A percentile compares a stretch with the other conserved stretches of the same genome.
Conservation (phyloP, 2,113 vertebrate species). For the Mesembrinibis cayennensis region DNA sequence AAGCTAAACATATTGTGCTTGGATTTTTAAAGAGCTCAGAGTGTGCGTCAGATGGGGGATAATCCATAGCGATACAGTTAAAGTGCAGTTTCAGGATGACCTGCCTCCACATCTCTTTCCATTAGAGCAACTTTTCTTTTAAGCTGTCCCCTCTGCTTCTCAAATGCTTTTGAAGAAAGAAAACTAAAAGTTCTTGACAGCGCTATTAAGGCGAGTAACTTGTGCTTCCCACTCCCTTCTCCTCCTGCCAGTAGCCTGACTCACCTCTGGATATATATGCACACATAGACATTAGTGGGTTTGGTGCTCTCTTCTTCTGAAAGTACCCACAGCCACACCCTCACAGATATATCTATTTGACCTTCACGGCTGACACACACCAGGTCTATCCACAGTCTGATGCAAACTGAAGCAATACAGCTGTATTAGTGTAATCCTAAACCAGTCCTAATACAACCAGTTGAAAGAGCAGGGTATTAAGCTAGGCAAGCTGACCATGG, state of each 20-base stretch:
- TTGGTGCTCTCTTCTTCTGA: not conserved
- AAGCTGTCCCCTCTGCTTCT: slow-evolving; percentile 42
- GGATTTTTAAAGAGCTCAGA: slow-evolving; percentile 69
- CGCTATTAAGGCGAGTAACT: slow-evolving; percentile 18
- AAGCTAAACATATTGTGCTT: slow-evolving; percentile 59
- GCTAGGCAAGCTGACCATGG: not conserved
- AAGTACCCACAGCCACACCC: not conserved
- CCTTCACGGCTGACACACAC: rapidly evolving
- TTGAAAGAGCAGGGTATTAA: not conserved
- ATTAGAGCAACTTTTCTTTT: slow-evolving; percentile 32
- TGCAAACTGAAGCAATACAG: not conserved
- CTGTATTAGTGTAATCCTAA: not conserved
- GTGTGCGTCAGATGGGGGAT: not conserved
- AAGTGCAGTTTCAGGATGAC: slow-evolving; percentile 8
- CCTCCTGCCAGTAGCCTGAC: not conserved
- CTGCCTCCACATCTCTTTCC: not conserved
- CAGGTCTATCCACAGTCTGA: not conserved
- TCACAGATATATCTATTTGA: not conserved
- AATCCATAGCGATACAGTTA: not conserved
- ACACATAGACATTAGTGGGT: not conserved
- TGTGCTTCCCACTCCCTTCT: not conserved
- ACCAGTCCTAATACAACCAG: not conserved
- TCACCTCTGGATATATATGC: not conserved
- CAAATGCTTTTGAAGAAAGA: slow-evolving; percentile 14
- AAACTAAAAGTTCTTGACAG: slow-evolving; percentile 34